Base-by-base conservation (phyloP, 1,140 invertebrate species). In the Papilio polytes region DNA sequence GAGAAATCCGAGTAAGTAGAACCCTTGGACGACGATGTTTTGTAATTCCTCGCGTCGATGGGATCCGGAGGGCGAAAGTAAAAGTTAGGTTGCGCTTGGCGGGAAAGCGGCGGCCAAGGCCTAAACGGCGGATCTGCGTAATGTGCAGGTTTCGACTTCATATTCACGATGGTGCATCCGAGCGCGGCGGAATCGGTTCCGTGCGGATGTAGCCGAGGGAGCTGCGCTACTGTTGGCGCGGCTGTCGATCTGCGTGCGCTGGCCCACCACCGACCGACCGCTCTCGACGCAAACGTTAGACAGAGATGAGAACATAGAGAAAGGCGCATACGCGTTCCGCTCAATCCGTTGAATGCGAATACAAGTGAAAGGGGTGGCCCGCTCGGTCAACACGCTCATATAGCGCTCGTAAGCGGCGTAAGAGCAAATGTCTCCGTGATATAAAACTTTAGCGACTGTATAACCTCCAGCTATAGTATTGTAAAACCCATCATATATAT, bases 41-140 rank as follows among this genome's bases (percentile, higher is more conserved):
- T 92, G 82, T 94, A 95, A 80, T 95, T 95, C 41, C 94, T 91
- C 89, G 94, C 90, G 44, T 94, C 93, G 80, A 92, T 89, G 0
- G 95, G 93, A 80, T 96, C 95, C n/a, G 93, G 92, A 0, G 96
- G 96, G 10, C 96, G 95, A 85, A 97, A 97, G 84, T 96, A 96
- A 85, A 96, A 96, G 51, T 96, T 96, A 4, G 93, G 92, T 15
- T 95, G 94, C 81, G 92, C 90, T 83, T 96, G 96, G 1, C 96
- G 92, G 86, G 96, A 96, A 88, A 96, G 94, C 84, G 96, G 95
- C 0, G 96, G 96, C 96, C 96, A 97, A 4, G 96, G 95, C 87
- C 96, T 92, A 80, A 94, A 95, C 85, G 92, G 90, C 88, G 90
- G 85, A 87, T 94, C 90, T 85, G 89, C 90, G 92, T 95, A 89